These are phyloP conservation scores for Macrosiphum euphorbiae DNA, from an alignment of 2,888 invertebrate genomes.

Conservation along the genomic window DNA sequence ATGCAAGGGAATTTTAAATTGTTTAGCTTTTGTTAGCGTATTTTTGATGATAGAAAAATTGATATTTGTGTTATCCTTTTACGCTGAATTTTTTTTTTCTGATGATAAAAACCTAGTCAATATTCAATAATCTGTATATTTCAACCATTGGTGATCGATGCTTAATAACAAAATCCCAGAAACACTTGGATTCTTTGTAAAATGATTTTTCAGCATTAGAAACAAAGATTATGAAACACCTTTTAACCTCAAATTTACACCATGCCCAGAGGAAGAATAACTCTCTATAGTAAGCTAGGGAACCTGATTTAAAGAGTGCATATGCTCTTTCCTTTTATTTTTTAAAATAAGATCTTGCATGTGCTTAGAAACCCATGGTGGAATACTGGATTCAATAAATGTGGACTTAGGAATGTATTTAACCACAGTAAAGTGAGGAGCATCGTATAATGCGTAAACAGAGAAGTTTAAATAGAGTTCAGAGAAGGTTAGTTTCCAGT, in stretches of 20 bases:
- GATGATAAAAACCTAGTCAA: no score
- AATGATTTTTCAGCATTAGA: background rate
- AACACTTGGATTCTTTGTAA: background rate
- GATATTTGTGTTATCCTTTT: no score
- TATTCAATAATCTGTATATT: no score
- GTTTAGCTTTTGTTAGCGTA: no score
- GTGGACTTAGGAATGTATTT: background rate
- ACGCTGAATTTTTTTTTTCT: no score
- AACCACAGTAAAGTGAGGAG: background rate
- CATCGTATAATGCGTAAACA: background rate
- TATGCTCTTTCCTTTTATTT: background rate
- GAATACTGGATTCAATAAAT: background rate
- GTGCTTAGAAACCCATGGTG: background rate
- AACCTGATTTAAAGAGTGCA: background rate
- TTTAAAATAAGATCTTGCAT: background rate
- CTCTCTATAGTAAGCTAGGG: background rate
- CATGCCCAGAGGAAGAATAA: background rate
- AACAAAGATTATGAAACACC: background rate
- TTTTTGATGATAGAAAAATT: no score
- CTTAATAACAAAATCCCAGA: background rate
- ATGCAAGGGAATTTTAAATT: no score
- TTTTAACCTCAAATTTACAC: background rate
- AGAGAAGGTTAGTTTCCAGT: background rate
- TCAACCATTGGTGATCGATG: background rate
- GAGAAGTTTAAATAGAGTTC: background rate